These are phyloP conservation scores for Cyclophora albipunctata DNA, from an alignment of 2,888 invertebrate species.

Conservation along the genomic window DNA sequence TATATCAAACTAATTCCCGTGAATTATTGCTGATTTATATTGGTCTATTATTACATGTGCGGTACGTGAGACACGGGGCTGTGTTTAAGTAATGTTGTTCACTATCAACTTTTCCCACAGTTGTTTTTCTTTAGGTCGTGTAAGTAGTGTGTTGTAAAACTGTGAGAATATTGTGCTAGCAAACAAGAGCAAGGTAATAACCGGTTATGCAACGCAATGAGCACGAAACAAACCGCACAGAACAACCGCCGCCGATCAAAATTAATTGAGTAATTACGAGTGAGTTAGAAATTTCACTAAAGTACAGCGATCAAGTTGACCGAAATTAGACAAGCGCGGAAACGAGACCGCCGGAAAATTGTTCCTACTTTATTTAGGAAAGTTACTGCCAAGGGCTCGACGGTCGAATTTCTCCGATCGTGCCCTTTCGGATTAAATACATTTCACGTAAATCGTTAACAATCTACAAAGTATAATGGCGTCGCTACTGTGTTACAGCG, in stretches of 20 bases:
- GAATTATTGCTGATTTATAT: conserved; percentile 2
- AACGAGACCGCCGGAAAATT: conserved; percentile 23
- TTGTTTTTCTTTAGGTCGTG: conserved; percentile 42
- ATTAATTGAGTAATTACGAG: conserved; percentile 52
- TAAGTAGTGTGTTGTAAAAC: conserved; percentile 42
- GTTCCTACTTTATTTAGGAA: conserved; percentile 15
- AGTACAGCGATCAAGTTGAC: conserved; percentile 18
- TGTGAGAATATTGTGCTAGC: conserved; percentile 44
- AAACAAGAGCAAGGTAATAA: conserved; percentile 56
- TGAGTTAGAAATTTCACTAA: conserved; percentile 34
- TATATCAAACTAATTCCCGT: background rate
- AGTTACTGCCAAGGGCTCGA: conserved; percentile 8
- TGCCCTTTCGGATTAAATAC: too few relatives aligned
- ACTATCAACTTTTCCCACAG: conserved; percentile 42
- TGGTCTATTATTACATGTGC: conserved; percentile 7
- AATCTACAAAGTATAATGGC: too few relatives aligned
- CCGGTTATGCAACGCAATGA: conserved; percentile 50
- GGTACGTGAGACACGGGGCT: conserved; percentile 14
- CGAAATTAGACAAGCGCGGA: conserved; percentile 27
- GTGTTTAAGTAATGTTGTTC: conserved; percentile 13
- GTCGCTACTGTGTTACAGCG: too few relatives aligned
- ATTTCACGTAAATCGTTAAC: too few relatives aligned
- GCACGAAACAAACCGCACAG: conserved; percentile 35
- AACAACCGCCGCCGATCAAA: conserved; percentile 24
- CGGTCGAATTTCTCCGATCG: conserved; percentile 3